Evolutionary conservation across 2,888 invertebrate species (phyloP), one percentile per base, ranked within the genome.

Genomic region (Dorcus parallelipipedus): DNA sequence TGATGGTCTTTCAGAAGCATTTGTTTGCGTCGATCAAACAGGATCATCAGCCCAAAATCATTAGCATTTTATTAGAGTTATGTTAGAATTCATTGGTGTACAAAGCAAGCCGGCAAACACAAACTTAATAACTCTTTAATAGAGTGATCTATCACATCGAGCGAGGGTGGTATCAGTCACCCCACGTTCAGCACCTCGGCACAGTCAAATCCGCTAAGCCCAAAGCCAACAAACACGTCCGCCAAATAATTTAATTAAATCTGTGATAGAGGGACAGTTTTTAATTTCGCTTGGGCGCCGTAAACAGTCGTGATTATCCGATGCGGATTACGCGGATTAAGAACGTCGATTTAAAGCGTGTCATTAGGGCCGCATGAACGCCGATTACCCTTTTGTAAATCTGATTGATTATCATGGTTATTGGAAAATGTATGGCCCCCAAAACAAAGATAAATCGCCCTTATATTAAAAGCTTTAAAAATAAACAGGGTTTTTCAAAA

Each of bases 191-290:
- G 60, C 40, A 49, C 58, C 62, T 61, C 61, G 65, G 67, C 67
- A 66, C 65, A 65, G 65, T 60, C 67, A 71, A 70, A 69, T 69
- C 67, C 62, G 58, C 54, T 70, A 71, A 71, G 68, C 71, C 67
- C 59, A 64, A 58, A 62, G 66, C 68, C 60, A 69, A 69, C 71
- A 69, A 69, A 69, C 66, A 70, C 66, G 70, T 71, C 68, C 67
- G 66, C 67, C 66, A 70, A 68, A 73, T 74, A 72, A 74, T 74
- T 74, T 73, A 73, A 74, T 74, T 74, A 74, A 73, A 71, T 70
- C 67, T 68, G 70, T 70, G 71, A 68, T 20, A 9, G 65, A 69
- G 71, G 72, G 71, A 71, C 67, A 70, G 69, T 73, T 74, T 74
- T 74, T 74, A 74, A 74, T 74, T 74, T 74, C 59, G 67, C 45